Conservation (phyloP, 2,888 invertebrate species). For the Eledone cirrhosa region DNA sequence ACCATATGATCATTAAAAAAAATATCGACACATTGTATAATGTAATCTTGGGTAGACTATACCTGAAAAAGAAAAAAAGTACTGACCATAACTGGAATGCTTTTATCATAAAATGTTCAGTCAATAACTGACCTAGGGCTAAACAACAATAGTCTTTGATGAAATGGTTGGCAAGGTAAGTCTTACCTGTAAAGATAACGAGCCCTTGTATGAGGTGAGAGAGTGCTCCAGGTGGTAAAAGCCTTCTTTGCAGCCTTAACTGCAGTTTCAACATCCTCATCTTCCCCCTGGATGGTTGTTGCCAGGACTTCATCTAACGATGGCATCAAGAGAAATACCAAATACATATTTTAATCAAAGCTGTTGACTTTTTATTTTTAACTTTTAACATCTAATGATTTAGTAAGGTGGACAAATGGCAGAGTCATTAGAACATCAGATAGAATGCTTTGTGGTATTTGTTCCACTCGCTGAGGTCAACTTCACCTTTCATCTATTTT, state of each 20-base stretch:
- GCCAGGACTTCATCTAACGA: slow-evolving; percentile 60
- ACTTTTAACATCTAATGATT: not conserved
- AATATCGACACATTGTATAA: too few species aligned
- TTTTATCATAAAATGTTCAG: not conserved
- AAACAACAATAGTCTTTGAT: not conserved
- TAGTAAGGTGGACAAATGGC: too few species aligned
- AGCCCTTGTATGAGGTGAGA: slow-evolving; percentile 61
- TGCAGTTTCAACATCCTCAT: slow-evolving; percentile 62
- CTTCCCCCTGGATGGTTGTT: slow-evolving; percentile 55
- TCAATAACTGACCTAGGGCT: not conserved
- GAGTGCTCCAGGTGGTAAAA: slow-evolving; percentile 59
- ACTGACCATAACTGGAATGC: not conserved
- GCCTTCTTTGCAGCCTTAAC: slow-evolving; percentile 59
- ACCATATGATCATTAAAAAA: too few species aligned
- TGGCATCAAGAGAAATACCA: not conserved
- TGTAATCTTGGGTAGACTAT: not conserved
- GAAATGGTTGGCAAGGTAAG: too few species aligned
- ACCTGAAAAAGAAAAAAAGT: not conserved
- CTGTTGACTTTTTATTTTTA: not conserved
- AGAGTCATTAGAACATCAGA: too few species aligned
- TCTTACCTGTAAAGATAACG: slow-evolving; percentile 63
- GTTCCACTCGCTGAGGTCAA: too few species aligned
- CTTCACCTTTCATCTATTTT: too few species aligned
- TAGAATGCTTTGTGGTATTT: too few species aligned
- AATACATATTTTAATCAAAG: not conserved